Evolutionary conservation across 2,797 vertebrate species (phyloP).

Genomic region (Diplodus puntazzo): DNA sequence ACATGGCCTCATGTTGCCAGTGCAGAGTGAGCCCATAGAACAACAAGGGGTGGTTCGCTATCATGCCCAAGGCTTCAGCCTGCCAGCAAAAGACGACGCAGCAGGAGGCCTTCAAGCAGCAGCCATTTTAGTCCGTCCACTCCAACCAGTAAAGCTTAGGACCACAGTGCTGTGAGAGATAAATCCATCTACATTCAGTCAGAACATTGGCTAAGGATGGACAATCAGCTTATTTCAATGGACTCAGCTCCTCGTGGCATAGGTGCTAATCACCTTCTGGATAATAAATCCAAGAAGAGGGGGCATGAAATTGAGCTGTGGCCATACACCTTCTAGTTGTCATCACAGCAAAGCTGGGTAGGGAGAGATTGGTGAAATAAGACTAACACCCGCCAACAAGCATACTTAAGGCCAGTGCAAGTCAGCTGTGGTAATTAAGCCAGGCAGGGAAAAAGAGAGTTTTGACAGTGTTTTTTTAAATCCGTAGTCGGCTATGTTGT

Average conservation of each 20-base stretch:
- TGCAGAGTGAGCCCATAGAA: conserved; percentile 44
- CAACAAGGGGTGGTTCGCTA: conserved; percentile 41
- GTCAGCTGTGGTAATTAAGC: not conserved
- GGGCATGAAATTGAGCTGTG: conserved; percentile 14
- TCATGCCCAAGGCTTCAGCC: conserved; percentile 33
- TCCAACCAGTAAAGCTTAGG: conserved; percentile 24
- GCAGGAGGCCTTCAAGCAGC: conserved; percentile 25
- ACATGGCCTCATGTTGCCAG: conserved; percentile 37
- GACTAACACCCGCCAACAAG: conserved; percentile 4
- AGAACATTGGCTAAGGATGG: conserved; percentile 28
- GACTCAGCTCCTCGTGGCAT: conserved; percentile 26
- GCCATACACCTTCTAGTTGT: not conserved
- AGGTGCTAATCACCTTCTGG: conserved; percentile 30
- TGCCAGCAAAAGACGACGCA: conserved; percentile 52
- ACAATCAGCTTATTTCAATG: conserved; percentile 29
- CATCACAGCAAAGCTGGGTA: not conserved
- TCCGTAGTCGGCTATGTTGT: not conserved
- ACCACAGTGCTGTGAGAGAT: conserved; percentile 16
- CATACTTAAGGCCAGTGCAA: not conserved
- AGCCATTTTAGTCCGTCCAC: conserved; percentile 21
- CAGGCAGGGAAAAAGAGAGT: not conserved
- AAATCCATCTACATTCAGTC: conserved; percentile 36
- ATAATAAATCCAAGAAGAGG: conserved; percentile 28
- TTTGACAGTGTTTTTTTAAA: conserved; percentile 19
- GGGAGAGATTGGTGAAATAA: conserved; percentile 13